Base-by-base conservation (phyloP, 2,113 vertebrate species). In the Urocynchramus pylzowi region DNA sequence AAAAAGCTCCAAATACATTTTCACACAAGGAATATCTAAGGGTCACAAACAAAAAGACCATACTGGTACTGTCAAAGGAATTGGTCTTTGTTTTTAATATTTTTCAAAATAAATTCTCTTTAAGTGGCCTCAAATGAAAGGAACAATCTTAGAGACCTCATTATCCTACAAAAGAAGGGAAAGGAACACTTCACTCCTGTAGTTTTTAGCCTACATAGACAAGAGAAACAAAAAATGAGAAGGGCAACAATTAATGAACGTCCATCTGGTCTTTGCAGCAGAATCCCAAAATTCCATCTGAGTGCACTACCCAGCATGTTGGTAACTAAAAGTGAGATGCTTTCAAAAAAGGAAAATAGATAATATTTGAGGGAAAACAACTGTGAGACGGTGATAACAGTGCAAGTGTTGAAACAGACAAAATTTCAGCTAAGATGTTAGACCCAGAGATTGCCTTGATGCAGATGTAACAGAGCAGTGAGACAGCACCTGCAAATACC, bases 291-390 rank as follows among this genome's bases (percentile, higher is more conserved):
- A 83, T 28, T 87, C 16, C 20, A 31, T 37, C 15, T 47, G 17
- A 75, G 22, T 19, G 30, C 0, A 3, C 16, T 63, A 20, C 11
- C 16, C 45, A 45, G 10, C 1, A 1, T 24, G 59, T 52, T 56
- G 18, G 9, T 28, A 53, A 47, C 52, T 81, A 3, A 13, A 49
- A n/a, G 3, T 10, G 69, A 37, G 59, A 57, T 49, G 7, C 3
- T 53, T 68, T 63, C 39, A 42, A 68, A 81, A 44, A 8, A 20
- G 8, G 49, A 73, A 73, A 88, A n/a, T 18, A 45, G 23, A 39
- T 14, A 52, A 56, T 8, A 67, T 71, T 61, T 57, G n/a, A 59
- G 16, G 21, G 47, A 2, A 53, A 88, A 57, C 8, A 33, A 19
- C 39, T 68, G 5, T 49, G 22, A 63, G n/a, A 59, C 35, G 16